A percentile compares a stretch with the other conserved stretches of the same genome.
Conservation (phyloP, 2,888 invertebrate species). For the Cephonodes hylas region DNA sequence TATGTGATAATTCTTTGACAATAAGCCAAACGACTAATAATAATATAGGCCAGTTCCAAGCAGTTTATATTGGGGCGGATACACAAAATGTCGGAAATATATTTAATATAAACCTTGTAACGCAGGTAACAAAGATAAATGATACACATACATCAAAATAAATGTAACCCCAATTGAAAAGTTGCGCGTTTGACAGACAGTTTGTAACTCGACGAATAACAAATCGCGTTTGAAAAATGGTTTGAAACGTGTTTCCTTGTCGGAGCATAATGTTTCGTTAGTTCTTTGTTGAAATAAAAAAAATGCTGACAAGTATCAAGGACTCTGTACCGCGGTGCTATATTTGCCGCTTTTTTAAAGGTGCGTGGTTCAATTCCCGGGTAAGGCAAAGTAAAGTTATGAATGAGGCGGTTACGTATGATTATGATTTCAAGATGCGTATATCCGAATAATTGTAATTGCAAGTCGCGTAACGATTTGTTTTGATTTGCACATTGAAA, state of each 20-base stretch:
- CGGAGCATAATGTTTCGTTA: not conserved
- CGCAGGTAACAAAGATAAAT: slow-evolving; percentile 49
- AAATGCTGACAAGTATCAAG: not conserved
- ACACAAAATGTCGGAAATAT: slow-evolving; percentile 46
- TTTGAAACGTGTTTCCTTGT: slow-evolving; percentile 36
- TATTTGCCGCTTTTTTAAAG: no score
- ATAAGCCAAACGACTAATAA: no score
- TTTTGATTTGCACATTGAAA: no score
- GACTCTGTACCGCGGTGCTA: no score
- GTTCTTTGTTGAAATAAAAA: not conserved
- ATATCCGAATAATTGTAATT: no score
- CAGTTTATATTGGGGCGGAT: not conserved
- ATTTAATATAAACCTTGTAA: slow-evolving; percentile 43
- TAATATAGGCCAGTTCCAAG: no score
- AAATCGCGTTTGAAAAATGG: slow-evolving; percentile 32
- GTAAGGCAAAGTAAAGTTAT: no score
- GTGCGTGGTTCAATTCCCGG: no score
- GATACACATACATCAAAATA: slow-evolving; percentile 37
- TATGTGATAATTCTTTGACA: no score
- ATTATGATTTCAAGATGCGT: no score
- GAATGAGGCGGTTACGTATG: no score
- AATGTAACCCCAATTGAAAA: slow-evolving; percentile 37
- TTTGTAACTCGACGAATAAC: slow-evolving; percentile 37
- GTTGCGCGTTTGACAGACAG: slow-evolving; percentile 32
- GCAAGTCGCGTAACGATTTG: no score